Conservation (phyloP, 2,797 vertebrate species). For the Crotalus adamanteus region DNA sequence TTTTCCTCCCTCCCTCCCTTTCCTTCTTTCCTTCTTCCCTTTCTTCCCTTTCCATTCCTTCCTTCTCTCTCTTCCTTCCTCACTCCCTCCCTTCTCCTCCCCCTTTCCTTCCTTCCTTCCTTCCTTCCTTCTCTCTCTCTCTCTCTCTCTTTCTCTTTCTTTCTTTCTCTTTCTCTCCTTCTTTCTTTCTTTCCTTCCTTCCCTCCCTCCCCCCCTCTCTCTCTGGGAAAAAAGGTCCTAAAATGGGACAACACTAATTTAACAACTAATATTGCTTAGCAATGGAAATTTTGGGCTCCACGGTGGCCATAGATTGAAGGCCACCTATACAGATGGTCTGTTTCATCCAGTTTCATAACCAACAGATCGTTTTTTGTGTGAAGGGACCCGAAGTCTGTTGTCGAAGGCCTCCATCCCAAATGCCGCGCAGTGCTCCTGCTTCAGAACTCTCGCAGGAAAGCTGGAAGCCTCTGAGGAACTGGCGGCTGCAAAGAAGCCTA, state of each 20-base stretch:
- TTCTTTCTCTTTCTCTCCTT: no score
- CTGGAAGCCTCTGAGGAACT: constrained; percentile 17
- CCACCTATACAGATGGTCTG: neutral
- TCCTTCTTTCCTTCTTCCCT: no score
- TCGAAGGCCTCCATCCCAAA: neutral
- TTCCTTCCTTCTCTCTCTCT: no score
- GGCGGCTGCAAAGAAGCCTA: constrained; percentile 7
- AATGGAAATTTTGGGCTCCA: neutral
- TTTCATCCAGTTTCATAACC: neutral
- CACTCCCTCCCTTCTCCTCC: accelerated
- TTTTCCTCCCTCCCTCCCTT: no score
- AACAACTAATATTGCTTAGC: no score
- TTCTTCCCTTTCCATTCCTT: no score
- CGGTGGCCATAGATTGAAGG: accelerated
- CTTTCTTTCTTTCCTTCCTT: no score
- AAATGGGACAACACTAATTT: neutral
- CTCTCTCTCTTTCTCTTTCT: accelerated
- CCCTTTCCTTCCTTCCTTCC: no score
- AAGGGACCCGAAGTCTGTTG: neutral
- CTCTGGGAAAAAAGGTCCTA: neutral
- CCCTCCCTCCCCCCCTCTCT: accelerated
- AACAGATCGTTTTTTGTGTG: neutral
- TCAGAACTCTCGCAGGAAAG: constrained; percentile 5
- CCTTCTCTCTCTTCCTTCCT: no score
- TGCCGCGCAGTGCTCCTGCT: neutral